Evolutionary conservation across 2,113 vertebrate genomes (phyloP).

Genomic region (Telmatochromis bifrenatus): DNA sequence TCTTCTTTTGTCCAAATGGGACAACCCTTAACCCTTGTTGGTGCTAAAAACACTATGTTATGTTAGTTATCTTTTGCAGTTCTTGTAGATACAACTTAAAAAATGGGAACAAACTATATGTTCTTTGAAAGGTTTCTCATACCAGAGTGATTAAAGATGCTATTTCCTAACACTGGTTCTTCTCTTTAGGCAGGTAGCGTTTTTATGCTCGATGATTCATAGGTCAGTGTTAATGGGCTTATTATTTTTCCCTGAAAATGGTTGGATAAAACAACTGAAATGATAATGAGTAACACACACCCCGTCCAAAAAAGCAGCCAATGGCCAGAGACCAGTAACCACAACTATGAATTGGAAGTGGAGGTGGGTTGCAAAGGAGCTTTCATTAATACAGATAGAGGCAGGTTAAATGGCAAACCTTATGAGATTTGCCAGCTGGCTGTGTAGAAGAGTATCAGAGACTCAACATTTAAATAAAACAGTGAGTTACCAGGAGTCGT

Average conservation of each 20-base stretch:
- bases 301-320: neutral
- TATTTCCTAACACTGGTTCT: neutral
- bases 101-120: neutral
- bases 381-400: neutral
- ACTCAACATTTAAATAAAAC: neutral
- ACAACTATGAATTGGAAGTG: neutral
- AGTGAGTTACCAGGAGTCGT: neutral
- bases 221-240: neutral
- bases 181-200: neutral
- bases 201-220: neutral
- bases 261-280: rapidly evolving
- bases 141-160: neutral
- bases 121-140: neutral
- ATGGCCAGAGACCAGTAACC: neutral
- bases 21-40: neutral
- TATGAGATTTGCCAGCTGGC: neutral
- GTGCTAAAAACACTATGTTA: neutral
- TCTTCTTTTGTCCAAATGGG: neutral
- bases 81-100: neutral
- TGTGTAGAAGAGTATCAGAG: neutral
- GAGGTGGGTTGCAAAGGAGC: neutral
- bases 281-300: neutral
- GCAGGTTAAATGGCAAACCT: neutral
- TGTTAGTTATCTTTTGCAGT: neutral
- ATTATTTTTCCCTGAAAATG: neutral